phyloP scores from a whole-genome alignment of 2,113 vertebrate species.

The Paedocypris sp. region DNA sequence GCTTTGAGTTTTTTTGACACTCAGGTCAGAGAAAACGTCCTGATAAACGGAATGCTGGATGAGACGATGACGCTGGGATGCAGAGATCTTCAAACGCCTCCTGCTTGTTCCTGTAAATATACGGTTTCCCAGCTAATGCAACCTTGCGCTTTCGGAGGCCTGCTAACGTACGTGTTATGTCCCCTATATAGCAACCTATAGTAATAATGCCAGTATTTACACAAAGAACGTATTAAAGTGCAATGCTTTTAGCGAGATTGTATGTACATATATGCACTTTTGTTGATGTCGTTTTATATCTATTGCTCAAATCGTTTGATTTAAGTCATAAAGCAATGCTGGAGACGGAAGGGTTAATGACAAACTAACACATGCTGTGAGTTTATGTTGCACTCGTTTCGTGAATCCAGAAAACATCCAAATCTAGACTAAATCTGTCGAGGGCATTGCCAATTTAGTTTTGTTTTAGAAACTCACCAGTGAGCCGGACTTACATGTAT shows the following conservation, averaged over 20 bases:
- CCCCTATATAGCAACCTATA: slow-evolving; percentile 59
- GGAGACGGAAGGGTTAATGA: slow-evolving; percentile 48
- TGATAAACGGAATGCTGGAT: too few relatives aligned
- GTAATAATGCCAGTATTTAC: slow-evolving; percentile 62
- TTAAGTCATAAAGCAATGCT: too few relatives aligned
- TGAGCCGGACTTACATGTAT: too few relatives aligned
- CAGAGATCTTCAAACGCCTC: slow-evolving; percentile 53
- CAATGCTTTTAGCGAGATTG: slow-evolving; percentile 58
- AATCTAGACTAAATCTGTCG: neutral
- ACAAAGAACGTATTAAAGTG: slow-evolving; percentile 62
- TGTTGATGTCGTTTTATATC: slow-evolving; percentile 47
- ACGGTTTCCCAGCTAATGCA: slow-evolving; percentile 51
- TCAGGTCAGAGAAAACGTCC: too few relatives aligned
- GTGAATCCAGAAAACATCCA: neutral
- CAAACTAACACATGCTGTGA: slow-evolving; percentile 37
- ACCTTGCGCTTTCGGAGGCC: slow-evolving; percentile 54
- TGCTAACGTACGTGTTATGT: slow-evolving; percentile 64
- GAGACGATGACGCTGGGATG: too few relatives aligned
- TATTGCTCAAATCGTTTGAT: slow-evolving; percentile 45
- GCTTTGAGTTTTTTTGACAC: too few relatives aligned
- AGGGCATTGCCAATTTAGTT: neutral
- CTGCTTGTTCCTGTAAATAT: too few relatives aligned
- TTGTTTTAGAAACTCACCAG: neutral
- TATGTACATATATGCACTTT: slow-evolving; percentile 60
- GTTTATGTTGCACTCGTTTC: slow-evolving; percentile 20